Evolutionary conservation across 1,140 invertebrate species (phyloP), one percentile per base, ranked within the genome.

Genomic region (Drosophila subobscura): DNA sequence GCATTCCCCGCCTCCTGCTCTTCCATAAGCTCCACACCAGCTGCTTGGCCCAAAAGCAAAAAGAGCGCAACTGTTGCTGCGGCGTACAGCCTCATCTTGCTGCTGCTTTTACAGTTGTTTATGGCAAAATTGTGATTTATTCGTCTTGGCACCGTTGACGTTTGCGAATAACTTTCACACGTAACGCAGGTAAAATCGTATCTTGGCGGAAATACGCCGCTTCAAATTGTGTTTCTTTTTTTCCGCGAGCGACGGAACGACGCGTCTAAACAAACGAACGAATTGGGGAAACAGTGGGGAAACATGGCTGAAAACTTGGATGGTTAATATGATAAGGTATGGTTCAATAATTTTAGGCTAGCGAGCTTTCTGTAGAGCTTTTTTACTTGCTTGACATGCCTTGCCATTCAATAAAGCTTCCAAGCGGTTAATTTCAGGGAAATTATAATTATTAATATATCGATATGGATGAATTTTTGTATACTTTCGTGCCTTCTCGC

Each of bases 51-150:
- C 44, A 75, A 46, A 45, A 89, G 46, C 72, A 89, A 51, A 55
- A 89, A 16, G 22, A 79, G 71, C 65, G 83, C 85, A 89, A 90
- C 83, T 88, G 81, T 90, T 89, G 86, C 77, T 90, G 81, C 75
- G 58, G 67, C 75, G 41, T 70, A 85, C 81, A 90, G 67, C 72
- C 80, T 89, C 79, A 81, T 81, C 25, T 61, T 88, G 44, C 44
- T 29, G 25, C 16, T 10, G 33, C 12, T 40, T 0, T 7, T 37
- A 8, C 50, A 22, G n/a, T 7, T 10, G 25, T 20, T 44, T 40
- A 29, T 56, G 5, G 3, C 5, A 23, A 42, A 64, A 14, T 40
- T 29, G 46, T 10, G 0, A 23, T 20, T 23, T 14, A 5, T 29
- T 44, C 50, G 29, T 14, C 25, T 67, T 14, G 22, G 33, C 33